Evolutionary conservation across 2,797 vertebrate species (phyloP), one percentile per base, ranked within the genome.

Genomic region (Sphenodon punctatus): DNA sequence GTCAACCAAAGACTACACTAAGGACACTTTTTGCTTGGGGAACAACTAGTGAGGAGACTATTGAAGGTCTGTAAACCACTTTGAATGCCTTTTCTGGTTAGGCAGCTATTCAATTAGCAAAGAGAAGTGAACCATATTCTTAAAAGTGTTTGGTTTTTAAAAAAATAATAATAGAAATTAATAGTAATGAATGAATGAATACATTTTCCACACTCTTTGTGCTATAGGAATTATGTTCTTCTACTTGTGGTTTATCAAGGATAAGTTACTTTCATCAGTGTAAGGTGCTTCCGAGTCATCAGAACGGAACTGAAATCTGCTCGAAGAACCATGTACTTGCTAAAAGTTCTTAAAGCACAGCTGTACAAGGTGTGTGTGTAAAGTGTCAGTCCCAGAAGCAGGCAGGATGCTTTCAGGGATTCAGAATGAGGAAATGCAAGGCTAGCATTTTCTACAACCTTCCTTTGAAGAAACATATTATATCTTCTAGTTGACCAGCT

Each of bases 1-100:
- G 84, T 88, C 59, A 74, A 85, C 82, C 76, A 82, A 17, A 12
- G 43, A 66, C 25, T 63, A 80, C n/a, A n/a, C n/a, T n/a, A 78
- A 41, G 5, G 73, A 80, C 68, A 4, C 30, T 1, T 65, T 66
- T 66, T 65, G 3, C 7, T 39, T 34, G 30, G 14, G 9, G 72
- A n/a, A 72, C 79, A 67, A 67, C 34, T 19, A 14, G 79, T 36
- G 1, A 3, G 27, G 16, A 48, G 19, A 41, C 46, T 63, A 75
- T 46, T 10, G 4, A 34, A 55, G 19, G 34, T 23, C 1, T n/a
- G n/a, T n/a, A n/a, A n/a, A n/a, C n/a, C n/a, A n/a, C n/a, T n/a
- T n/a, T n/a, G 19, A 32, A 51, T 43, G 7, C 41, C 7, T 60
- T 82, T 12, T 5, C 55, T 65, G 78, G 10, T 48, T 68, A 34